Conservation (phyloP, 2,113 vertebrate genomes). For the Crocuta crocuta region DNA sequence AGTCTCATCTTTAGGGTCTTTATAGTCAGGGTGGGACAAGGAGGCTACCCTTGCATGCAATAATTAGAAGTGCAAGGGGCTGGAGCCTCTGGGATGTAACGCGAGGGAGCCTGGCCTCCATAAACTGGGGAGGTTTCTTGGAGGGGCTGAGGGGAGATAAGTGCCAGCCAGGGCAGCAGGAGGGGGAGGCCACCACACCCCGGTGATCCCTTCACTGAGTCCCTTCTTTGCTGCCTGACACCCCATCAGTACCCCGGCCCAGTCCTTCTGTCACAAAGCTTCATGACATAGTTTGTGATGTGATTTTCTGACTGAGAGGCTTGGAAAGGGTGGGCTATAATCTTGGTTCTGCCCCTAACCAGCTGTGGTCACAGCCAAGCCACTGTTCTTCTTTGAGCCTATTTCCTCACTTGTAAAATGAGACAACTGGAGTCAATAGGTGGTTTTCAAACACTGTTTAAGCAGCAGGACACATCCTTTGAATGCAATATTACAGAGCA, state of each 20-base stretch:
- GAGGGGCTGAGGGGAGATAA: background rate
- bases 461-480: background rate
- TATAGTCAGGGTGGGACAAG: background rate
- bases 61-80: background rate
- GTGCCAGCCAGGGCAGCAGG: background rate
- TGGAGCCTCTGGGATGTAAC: too few relatives aligned
- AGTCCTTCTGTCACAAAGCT: background rate
- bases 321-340: background rate
- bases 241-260: background rate
- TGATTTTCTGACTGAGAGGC: background rate
- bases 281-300: background rate
- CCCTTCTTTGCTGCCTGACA: background rate
- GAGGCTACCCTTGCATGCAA: background rate
- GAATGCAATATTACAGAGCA: too few relatives aligned
- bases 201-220: background rate
- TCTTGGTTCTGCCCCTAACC: background rate
- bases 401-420: background rate
- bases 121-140: background rate
- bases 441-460: background rate
- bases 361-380: background rate
- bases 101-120: background rate
- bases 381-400: background rate
- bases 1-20: background rate
- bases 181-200: background rate
- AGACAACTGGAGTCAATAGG: accelerated